Conservation (phyloP, 1,140 invertebrate species). For the Propsilocerus akamusi region DNA sequence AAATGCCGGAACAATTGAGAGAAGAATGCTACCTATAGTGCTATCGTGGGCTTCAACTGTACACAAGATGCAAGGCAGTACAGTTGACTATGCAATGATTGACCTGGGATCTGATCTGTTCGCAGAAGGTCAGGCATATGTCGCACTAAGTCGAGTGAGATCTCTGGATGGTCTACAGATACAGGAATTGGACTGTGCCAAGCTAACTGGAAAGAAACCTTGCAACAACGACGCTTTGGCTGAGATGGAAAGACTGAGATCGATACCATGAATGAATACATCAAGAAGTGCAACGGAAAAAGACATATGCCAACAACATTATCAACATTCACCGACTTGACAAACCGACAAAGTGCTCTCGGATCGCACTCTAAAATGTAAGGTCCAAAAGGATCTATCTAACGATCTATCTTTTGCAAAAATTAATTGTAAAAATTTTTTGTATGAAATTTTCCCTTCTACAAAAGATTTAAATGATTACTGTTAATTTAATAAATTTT, state of each 20-base stretch:
- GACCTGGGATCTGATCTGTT: slow-evolving; percentile 15
- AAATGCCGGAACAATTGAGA: slow-evolving; percentile 7
- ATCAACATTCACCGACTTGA: too few species aligned
- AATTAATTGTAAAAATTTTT: too few species aligned
- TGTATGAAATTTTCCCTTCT: too few species aligned
- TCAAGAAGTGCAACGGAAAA: too few species aligned
- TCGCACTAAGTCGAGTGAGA: slow-evolving; percentile 12
- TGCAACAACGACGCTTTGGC: slow-evolving; percentile 6
- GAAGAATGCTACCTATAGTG: slow-evolving; percentile 18
- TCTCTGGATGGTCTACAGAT: slow-evolving; percentile 9
- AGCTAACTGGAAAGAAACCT: slow-evolving; percentile 5
- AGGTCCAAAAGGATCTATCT: too few species aligned
- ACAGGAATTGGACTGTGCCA: slow-evolving; percentile 2
- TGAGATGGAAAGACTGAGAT: slow-evolving; percentile 8
- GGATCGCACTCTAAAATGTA: too few species aligned
- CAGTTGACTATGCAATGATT: slow-evolving; percentile 18
- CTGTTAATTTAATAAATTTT: too few species aligned
- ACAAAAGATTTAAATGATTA: too few species aligned
- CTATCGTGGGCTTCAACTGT: slow-evolving; percentile 19
- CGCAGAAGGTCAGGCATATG: slow-evolving; percentile 14
- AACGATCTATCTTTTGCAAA: too few species aligned
- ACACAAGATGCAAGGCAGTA: slow-evolving; percentile 21
- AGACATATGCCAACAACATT: too few species aligned
- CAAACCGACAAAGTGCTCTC: too few species aligned
- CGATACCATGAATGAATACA: too few species aligned